Conservation (phyloP, 2,888 invertebrate genomes). For the Gari tellinella region DNA sequence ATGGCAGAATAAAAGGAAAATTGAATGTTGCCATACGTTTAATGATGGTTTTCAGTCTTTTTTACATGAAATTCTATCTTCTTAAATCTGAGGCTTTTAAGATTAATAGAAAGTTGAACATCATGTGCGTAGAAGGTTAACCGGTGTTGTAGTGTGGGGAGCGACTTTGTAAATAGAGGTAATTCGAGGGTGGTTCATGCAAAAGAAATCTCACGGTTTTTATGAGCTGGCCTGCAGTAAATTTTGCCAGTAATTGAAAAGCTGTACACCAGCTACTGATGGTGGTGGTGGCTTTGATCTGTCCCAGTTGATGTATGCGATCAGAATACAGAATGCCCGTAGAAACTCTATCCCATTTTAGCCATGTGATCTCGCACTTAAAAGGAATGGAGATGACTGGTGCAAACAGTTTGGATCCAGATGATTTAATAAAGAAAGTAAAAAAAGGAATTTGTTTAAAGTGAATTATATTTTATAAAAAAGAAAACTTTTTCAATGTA, state of each 20-base stretch:
- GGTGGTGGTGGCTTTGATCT: no score
- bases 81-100: conserved; percentile 56
- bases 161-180: background rate
- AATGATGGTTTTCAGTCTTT: conserved; percentile 49
- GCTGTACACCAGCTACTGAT: no score
- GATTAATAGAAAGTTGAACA: conserved; percentile 58
- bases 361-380: no score
- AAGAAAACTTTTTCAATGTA: no score
- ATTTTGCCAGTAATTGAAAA: background rate
- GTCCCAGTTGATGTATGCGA: no score
- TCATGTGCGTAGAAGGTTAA: conserved; percentile 47
- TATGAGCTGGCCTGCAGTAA: background rate
- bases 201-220: background rate
- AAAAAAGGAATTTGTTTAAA: no score
- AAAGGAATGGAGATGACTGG: no score
- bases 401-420: no score
- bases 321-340: no score
- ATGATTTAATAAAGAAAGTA: no score
- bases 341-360: no score
- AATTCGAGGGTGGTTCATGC: background rate
- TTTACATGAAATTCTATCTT: conserved; percentile 57
- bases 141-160: conserved; percentile 10
- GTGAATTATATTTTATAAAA: no score
- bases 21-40: conserved; percentile 54
- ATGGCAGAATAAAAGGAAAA: conserved; percentile 58